Percentiles rank a stretch among this genome's conserved stretches.
These are phyloP conservation scores for Tetrapedia diversipes DNA, from an alignment of 2,888 invertebrate genomes.

Conservation along the genomic window DNA sequence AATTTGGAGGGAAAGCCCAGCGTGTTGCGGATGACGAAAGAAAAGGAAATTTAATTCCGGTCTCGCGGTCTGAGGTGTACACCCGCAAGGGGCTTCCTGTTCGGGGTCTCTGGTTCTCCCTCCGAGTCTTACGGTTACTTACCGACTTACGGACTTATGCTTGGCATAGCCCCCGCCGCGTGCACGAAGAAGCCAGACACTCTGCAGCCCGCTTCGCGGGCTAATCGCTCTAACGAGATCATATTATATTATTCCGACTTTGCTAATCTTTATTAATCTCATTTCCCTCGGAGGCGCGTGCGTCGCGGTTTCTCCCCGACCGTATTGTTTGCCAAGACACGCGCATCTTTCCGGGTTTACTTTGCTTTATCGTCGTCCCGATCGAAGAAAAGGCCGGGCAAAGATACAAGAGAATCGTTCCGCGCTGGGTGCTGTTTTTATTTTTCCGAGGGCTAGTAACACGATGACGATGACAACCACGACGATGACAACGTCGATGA, in stretches of 20 bases:
- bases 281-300: slow-evolving; percentile 72
- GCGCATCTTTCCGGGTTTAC: too few relatives aligned
- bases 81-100: slow-evolving; percentile 75
- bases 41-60: slow-evolving; percentile 74
- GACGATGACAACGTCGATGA: too few relatives aligned
- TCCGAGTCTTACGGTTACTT: slow-evolving; percentile 79
- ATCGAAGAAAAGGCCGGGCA: too few relatives aligned
- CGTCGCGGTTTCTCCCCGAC: slow-evolving; percentile 26
- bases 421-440: too few relatives aligned
- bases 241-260: slow-evolving; percentile 82
- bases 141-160: slow-evolving; percentile 76
- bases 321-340: too few relatives aligned
- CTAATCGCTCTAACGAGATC: slow-evolving; percentile 82
- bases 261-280: slow-evolving; percentile 82
- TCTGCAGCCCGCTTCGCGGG: slow-evolving; percentile 75
- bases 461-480: too few relatives aligned
- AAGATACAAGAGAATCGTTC: too few relatives aligned
- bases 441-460: too few relatives aligned
- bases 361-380: too few relatives aligned
- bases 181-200: slow-evolving; percentile 80
- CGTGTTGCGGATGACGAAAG: slow-evolving; percentile 26
- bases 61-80: slow-evolving; percentile 75
- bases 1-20: neutral
- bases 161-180: slow-evolving; percentile 54
- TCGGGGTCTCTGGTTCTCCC: slow-evolving; percentile 68